phyloP scores from a whole-genome alignment of 2,888 invertebrate genomes.

The Malacosoma neustria region DNA sequence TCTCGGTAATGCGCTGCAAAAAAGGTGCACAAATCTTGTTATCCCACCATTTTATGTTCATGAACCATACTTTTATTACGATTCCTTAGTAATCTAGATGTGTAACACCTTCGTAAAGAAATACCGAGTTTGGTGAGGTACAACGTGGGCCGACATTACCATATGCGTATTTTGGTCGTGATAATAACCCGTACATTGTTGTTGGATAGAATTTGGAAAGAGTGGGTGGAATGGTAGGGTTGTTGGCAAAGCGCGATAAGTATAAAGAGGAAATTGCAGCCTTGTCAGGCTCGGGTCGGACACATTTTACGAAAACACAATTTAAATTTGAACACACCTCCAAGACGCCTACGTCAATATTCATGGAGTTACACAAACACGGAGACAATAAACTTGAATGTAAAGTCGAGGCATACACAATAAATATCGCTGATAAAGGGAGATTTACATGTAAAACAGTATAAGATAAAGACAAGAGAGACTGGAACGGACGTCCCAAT shows the following conservation, averaged over 20 bases:
- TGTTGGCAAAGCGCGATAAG: conserved; percentile 24
- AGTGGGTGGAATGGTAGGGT: conserved; percentile 52
- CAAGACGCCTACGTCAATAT: conserved; percentile 62
- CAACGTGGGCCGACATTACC: conserved; percentile 50
- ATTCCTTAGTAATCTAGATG: conserved; percentile 58
- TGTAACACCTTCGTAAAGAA: conserved; percentile 55
- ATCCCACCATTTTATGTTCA: conserved; percentile 40
- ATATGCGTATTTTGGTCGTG: conserved; percentile 37
- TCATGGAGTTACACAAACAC: conserved; percentile 34
- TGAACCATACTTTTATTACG: conserved; percentile 54
- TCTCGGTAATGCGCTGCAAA: conserved; percentile 54
- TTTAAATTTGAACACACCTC: conserved; percentile 43
- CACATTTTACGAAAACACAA: conserved; percentile 33
- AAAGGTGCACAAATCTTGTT: conserved; percentile 62
- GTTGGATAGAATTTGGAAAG: conserved; percentile 44
- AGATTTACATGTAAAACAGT: conserved; percentile 51
- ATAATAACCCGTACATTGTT: conserved; percentile 44
- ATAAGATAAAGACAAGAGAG: conserved; percentile 46
- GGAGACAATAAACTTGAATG: conserved; percentile 53
- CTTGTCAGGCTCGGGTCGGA: conserved; percentile 29
- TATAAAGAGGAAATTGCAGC: conserved; percentile 34
- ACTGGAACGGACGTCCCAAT: conserved; percentile 39
- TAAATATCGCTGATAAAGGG: conserved; percentile 61
- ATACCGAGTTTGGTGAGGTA: conserved; percentile 40
- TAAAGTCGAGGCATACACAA: conserved; percentile 53